phyloP scores from a whole-genome alignment of 2,113 vertebrate species.

The Scytalopus superciliaris region DNA sequence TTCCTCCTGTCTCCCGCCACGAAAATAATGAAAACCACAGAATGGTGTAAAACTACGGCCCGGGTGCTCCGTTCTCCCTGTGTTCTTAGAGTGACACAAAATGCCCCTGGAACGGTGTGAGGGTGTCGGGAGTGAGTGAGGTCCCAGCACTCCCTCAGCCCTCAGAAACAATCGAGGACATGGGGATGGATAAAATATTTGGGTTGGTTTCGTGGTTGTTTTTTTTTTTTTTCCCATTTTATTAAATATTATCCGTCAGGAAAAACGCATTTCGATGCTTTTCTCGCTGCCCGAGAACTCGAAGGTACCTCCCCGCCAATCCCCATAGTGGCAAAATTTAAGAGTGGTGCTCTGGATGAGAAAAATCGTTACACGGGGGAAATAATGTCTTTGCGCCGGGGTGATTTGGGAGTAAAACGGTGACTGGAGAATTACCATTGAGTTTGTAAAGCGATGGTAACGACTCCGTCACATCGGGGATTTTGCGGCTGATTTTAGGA shows the following conservation, averaged over 20 bases:
- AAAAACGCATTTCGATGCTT: accelerated
- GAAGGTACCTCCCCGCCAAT: neutral
- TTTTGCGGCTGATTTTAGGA: neutral
- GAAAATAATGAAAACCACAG: neutral
- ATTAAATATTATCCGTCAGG: neutral
- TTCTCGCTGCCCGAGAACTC: neutral
- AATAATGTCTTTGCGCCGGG: accelerated
- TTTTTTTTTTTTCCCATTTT: neutral
- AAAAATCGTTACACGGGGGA: accelerated
- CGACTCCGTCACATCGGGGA: accelerated
- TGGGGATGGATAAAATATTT: neutral
- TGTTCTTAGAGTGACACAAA: neutral
- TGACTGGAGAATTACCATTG: neutral
- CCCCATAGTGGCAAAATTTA: neutral
- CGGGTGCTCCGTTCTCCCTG: neutral
- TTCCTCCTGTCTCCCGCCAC: neutral
- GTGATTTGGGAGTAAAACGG: neutral
- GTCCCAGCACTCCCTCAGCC: neutral
- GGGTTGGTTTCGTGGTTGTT: neutral
- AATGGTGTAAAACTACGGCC: neutral
- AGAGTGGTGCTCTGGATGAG: neutral
- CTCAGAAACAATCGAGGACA: neutral
- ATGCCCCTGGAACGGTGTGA: neutral
- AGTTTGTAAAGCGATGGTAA: neutral
- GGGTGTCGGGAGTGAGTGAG: accelerated